These are phyloP conservation scores for Myotis lucifugus DNA, from an alignment of 2,113 vertebrate genomes.

Conservation along the genomic window DNA sequence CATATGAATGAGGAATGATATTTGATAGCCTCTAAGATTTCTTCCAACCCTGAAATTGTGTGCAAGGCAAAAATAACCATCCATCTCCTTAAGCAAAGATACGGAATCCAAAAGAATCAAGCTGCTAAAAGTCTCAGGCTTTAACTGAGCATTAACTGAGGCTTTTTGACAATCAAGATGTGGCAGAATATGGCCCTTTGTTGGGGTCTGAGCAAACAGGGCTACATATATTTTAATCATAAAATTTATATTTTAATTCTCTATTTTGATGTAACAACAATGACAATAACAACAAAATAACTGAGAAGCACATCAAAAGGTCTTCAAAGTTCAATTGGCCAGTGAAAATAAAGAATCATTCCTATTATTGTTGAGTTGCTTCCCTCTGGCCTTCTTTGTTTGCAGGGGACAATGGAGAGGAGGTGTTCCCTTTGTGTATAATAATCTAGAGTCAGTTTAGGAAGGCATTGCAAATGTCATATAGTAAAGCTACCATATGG, in stretches of 20 bases:
- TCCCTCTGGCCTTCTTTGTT: background rate
- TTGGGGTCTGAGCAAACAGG: background rate
- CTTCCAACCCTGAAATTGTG: background rate
- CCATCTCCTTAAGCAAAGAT: background rate
- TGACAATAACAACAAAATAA: background rate
- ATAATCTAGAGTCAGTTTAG: background rate
- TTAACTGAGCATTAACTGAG: background rate
- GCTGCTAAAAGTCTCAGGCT: background rate
- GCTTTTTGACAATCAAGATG: background rate
- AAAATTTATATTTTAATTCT: background rate
- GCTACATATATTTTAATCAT: constrained; percentile 18
- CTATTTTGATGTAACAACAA: background rate
- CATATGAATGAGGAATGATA: constrained; percentile 22
- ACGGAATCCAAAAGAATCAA: background rate
- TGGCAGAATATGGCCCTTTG: background rate
- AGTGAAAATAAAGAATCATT: background rate
- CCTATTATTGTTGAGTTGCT: background rate
- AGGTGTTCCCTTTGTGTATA: background rate
- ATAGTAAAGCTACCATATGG: background rate
- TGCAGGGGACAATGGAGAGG: accelerated
- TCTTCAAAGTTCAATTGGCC: background rate
- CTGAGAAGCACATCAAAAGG: background rate
- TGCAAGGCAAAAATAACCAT: background rate
- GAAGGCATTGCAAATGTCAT: background rate
- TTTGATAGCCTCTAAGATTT: background rate